Base-by-base conservation (phyloP, 2,888 invertebrate genomes). In the Drosophila subquinaria region DNA sequence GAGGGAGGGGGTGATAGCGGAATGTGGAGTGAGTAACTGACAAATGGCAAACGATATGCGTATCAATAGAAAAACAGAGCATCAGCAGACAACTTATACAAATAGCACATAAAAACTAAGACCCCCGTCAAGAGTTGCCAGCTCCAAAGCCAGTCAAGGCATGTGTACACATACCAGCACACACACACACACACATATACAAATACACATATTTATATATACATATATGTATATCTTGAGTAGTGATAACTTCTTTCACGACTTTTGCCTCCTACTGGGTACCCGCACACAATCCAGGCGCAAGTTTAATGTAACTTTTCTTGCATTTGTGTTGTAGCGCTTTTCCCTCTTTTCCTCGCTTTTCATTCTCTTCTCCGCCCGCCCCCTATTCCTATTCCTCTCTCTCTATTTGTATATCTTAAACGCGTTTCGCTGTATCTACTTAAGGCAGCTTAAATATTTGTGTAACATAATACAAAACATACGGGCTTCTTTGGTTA, bases 381-480 rank as follows among this genome's bases (percentile, higher is more conserved):
- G 27, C n/a, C 15, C 33, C 0, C n/a, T 8, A 17, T 27, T 8
- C 3, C 33, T 10, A n/a, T n/a, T n/a, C 27, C 45, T 61, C 30
- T 33, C 20, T 33, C 20, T 40, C 42, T 82, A 81, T 84, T 89
- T 84, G 84, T 89, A 84, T 87, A 89, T 87, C 84, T 85, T 85
- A 75, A 85, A 85, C 89, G 89, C 89, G 89, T 85, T 85, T 85
- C 82, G 84, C 81, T 85, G 89, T 85, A 89, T 89, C 89, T 89
- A 87, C 88, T 89, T 85, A 87, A 89, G 89, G 64, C 84, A 89
- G 84, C 84, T 84, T 84, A 84, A 84, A 89, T 87, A 85, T 85
- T 85, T 89, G 84, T 85, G 84, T 85, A 85, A 85, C 89, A 89
- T 89, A 85, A 85, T 85, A 89, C 84, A 85, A 87, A 87, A 89